A percentile compares a stretch with the other conserved stretches of the same genome.
phyloP scores from a whole-genome alignment of 2,888 invertebrate genomes.

The Plebejus melissa region DNA sequence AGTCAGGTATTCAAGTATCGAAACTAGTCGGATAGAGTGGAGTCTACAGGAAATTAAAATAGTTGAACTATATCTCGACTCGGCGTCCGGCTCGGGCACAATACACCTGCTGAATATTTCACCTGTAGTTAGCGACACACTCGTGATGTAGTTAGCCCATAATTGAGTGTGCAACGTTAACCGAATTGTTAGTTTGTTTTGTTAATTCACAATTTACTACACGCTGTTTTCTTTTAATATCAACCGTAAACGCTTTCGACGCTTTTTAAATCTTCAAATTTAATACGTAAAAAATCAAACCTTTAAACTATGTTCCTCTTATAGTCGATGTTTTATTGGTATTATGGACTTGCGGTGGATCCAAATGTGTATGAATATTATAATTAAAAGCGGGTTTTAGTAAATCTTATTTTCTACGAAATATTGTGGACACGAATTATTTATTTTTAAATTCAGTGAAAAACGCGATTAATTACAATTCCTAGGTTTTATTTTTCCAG shows the following conservation, averaged over 20 bases:
- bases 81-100: slow-evolving; percentile 32
- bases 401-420: not conserved
- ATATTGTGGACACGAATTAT: not conserved
- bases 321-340: not conserved
- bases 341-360: no score
- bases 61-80: not conserved
- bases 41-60: slow-evolving; percentile 5
- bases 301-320: not conserved
- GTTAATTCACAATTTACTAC: slow-evolving; percentile 22
- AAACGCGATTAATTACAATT: no score
- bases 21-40: slow-evolving; percentile 1
- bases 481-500: not conserved
- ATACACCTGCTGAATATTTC: slow-evolving; percentile 48
- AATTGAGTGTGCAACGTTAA: slow-evolving; percentile 28
- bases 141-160: slow-evolving; percentile 39
- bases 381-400: not conserved
- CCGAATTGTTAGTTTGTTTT: slow-evolving; percentile 29
- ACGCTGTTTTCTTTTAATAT: slow-evolving; percentile 2
- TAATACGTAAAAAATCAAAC: not conserved
- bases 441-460: no score
- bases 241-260: not conserved
- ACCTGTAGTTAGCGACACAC: slow-evolving; percentile 55
- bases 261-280: not conserved
- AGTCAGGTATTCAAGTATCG: not conserved
- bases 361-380: not conserved